These are phyloP conservation scores for Diabrotica undecimpunctata DNA, from an alignment of 1,140 invertebrate species.

Conservation along the genomic window DNA sequence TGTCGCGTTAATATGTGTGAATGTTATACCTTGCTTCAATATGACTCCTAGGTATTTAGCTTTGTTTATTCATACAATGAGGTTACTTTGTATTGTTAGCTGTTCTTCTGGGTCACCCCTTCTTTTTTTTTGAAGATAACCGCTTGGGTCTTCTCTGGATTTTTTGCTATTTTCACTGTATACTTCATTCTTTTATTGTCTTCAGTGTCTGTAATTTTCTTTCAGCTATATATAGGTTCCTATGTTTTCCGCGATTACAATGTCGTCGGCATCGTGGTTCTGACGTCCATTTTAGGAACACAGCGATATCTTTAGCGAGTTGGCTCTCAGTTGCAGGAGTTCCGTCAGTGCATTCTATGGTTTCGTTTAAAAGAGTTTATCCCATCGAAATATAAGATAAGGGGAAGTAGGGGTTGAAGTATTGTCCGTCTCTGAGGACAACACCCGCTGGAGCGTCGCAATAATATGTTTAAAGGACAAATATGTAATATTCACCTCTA, in stretches of 20 bases:
- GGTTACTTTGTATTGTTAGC: too few species aligned
- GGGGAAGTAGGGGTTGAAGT: slow-evolving; percentile 98
- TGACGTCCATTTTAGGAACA: slow-evolving; percentile 91
- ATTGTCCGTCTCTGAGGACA: slow-evolving; percentile 80
- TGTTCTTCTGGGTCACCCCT: too few species aligned
- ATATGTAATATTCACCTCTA: slow-evolving; percentile 89
- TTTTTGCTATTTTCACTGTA: too few species aligned
- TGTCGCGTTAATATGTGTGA: too few species aligned
- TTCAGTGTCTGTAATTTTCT: too few species aligned
- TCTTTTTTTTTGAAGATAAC: too few species aligned
- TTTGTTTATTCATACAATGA: too few species aligned
- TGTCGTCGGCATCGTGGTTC: too few species aligned
- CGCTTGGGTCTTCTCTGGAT: too few species aligned
- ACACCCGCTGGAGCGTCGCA: slow-evolving; percentile 92
- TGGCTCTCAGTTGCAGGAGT: slow-evolving; percentile 93
- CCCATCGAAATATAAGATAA: slow-evolving; percentile 98
- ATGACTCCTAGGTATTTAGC: too few species aligned
- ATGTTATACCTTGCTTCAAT: too few species aligned
- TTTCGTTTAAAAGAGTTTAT: slow-evolving; percentile 68
- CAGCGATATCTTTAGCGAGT: slow-evolving; percentile 92
- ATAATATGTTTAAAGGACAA: slow-evolving; percentile 93
- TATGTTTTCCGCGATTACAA: slow-evolving; percentile 88
- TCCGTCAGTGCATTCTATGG: slow-evolving; percentile 79
- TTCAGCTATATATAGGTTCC: slow-evolving; percentile 81
- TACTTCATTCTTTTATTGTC: too few species aligned